Percentiles rank a stretch among this genome's conserved stretches.
Evolutionary conservation across 2,888 invertebrate genomes (phyloP).

Genomic region (Limnephilus lunatus): DNA sequence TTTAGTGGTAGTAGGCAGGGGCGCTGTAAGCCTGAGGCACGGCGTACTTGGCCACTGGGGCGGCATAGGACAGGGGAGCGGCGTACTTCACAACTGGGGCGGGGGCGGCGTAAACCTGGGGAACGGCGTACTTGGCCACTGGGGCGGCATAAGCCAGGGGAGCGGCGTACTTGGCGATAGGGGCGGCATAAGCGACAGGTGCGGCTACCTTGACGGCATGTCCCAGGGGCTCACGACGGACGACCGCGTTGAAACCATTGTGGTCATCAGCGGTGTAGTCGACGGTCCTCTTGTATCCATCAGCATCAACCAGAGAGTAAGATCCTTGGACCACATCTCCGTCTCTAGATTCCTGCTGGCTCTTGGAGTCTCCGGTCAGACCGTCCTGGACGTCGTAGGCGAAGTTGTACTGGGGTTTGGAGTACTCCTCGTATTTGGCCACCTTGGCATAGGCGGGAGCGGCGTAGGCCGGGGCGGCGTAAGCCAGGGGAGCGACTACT

Average conservation of each 20-base stretch:
- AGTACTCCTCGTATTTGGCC: conserved; percentile 60
- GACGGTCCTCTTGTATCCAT: conserved; percentile 74
- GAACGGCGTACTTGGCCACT: conserved; percentile 63
- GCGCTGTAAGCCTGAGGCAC: conserved; percentile 65
- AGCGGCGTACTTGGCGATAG: conserved; percentile 66
- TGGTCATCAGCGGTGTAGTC: conserved; percentile 75
- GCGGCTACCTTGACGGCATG: conserved; percentile 66
- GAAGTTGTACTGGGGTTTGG: conserved; percentile 67
- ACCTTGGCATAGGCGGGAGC: conserved; percentile 56
- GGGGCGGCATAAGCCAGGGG: conserved; percentile 59
- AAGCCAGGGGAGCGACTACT: conserved; percentile 65
- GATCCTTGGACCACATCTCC: conserved; percentile 74
- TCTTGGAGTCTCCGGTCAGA: conserved; percentile 74
- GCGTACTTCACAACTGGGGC: conserved; percentile 67
- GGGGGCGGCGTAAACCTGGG: conserved; percentile 59
- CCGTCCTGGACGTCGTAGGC: conserved; percentile 77
- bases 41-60: conserved; percentile 66
- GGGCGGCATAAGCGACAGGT: conserved; percentile 61
- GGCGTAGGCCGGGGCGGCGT: conserved; percentile 55
- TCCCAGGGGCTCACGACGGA: conserved; percentile 72
- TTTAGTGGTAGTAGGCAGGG: conserved; percentile 67
- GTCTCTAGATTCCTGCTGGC: conserved; percentile 72
- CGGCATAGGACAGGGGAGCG: conserved; percentile 62
- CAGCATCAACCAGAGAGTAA: conserved; percentile 74
- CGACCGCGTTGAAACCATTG: conserved; percentile 77